Conservation (phyloP, 2,113 vertebrate genomes). For the Chamaea fasciata region DNA sequence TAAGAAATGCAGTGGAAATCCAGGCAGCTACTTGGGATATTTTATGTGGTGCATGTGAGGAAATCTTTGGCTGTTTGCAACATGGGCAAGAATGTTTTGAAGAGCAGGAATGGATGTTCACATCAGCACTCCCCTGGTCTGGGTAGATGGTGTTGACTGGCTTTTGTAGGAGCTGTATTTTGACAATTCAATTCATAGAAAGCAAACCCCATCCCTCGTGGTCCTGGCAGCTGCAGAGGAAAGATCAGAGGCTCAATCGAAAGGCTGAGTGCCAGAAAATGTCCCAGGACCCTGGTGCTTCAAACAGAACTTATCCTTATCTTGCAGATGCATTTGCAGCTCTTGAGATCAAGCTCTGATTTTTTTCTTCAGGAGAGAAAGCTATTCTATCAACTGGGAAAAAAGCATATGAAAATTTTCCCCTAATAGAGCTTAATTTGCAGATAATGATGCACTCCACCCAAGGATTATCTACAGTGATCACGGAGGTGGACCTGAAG, state of each 20-base stretch:
- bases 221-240: background rate
- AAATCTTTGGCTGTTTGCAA: background rate
- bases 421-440: background rate
- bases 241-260: background rate
- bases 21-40: background rate
- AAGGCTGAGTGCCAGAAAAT: background rate
- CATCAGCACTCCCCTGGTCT: rapidly evolving
- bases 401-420: rapidly evolving
- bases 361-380: background rate
- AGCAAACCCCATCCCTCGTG: background rate
- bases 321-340: background rate
- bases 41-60: background rate
- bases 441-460: background rate
- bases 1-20: constrained; percentile 30
- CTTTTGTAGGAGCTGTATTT: background rate
- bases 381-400: background rate
- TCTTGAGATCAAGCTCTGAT: background rate
- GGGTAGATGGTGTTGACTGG: background rate
- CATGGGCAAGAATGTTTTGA: background rate
- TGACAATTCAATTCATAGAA: background rate
- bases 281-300: background rate
- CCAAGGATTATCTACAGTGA: background rate
- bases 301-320: background rate
- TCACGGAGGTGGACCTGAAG: background rate
- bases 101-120: background rate